These are phyloP conservation scores for Habrosyne pyritoides DNA, from an alignment of 2,888 invertebrate genomes.

Conservation along the genomic window DNA sequence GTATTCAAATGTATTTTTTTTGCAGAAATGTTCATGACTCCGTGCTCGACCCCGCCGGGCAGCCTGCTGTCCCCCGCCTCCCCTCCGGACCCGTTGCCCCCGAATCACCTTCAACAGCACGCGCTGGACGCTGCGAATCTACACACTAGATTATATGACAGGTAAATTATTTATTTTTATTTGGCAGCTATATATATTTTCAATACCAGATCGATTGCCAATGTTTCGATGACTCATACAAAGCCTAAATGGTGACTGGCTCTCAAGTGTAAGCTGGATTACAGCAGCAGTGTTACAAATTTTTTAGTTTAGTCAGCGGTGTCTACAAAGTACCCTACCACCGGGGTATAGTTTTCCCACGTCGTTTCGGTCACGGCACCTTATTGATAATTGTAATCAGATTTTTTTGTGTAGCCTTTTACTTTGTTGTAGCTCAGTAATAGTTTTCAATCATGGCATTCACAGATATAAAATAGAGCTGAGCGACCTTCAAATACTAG, in stretches of 20 bases:
- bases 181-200: too few species aligned
- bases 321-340: too few species aligned
- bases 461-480: slow-evolving; percentile 90
- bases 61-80: slow-evolving; percentile 86
- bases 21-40: slow-evolving; percentile 89
- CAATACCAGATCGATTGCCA: too few species aligned
- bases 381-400: too few species aligned
- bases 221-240: too few species aligned
- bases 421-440: neutral
- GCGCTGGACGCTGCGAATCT: slow-evolving; percentile 54
- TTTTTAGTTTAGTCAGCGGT: too few species aligned
- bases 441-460: neutral
- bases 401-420: too few species aligned
- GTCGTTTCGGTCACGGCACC: too few species aligned
- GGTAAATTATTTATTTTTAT: slow-evolving; percentile 31
- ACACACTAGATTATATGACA: slow-evolving; percentile 65
- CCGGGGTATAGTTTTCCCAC: too few species aligned
- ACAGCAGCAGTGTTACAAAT: too few species aligned
- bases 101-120: slow-evolving; percentile 22
- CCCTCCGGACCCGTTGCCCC: slow-evolving; percentile 57
- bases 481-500: slow-evolving; percentile 93
- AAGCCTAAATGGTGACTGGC: too few species aligned
- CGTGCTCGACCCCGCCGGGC: slow-evolving; percentile 94
- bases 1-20: neutral
- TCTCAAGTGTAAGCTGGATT: too few species aligned